Evolutionary conservation across 2,888 invertebrate genomes (phyloP).

Genomic region (Digitonthophagus gazella): DNA sequence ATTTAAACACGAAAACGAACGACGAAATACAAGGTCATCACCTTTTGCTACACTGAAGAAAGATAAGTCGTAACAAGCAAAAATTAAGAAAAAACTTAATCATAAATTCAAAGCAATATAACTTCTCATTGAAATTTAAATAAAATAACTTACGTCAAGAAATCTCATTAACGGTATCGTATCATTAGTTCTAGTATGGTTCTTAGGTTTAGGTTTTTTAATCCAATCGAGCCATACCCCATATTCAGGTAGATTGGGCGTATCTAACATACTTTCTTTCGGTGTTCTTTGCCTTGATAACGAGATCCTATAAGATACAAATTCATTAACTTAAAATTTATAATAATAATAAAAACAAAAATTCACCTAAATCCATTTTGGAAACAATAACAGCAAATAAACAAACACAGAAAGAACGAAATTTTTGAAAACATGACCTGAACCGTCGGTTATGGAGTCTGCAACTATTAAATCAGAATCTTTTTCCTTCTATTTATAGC

Average conservation of each 20-base stretch:
- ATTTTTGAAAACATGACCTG: background rate
- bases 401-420: background rate
- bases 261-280: conserved; percentile 38
- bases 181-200: conserved; percentile 45
- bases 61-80: background rate
- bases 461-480: background rate
- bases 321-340: no score
- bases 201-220: conserved; percentile 29
- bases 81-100: background rate
- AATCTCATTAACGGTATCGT: conserved; percentile 48
- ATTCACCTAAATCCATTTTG: background rate
- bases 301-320: conserved; percentile 40
- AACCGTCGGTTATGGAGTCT: background rate
- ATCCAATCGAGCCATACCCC: conserved; percentile 35
- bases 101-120: background rate
- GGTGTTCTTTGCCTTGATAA: conserved; percentile 41
- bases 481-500: background rate
- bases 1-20: no score
- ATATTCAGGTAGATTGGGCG: conserved; percentile 36
- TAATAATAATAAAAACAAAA: background rate
- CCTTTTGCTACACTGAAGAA: background rate
- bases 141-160: conserved; percentile 48
- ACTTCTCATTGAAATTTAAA: background rate
- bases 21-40: background rate
- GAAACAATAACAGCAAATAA: background rate